Percentiles rank a stretch among this genome's conserved stretches.
Evolutionary conservation across 2,113 vertebrate species (phyloP).

Genomic region (Nycticryphes semicollaris): DNA sequence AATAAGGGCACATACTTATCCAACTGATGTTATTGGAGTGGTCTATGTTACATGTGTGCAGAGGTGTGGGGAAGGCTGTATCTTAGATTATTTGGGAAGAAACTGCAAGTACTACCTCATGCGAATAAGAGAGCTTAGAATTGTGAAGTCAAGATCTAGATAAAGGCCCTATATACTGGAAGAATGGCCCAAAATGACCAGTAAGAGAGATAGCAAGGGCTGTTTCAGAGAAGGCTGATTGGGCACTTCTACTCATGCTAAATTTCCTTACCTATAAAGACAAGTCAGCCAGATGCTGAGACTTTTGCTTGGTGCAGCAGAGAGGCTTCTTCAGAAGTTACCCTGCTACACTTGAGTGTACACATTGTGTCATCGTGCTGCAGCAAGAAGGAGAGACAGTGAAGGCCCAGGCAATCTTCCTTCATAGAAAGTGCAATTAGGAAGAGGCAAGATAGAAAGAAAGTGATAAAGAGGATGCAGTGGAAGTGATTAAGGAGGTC

Average conservation of each 20-base stretch:
- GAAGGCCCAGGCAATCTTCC: background rate
- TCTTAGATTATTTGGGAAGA: background rate
- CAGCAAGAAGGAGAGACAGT: background rate
- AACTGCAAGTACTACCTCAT: background rate
- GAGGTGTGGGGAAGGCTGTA: background rate
- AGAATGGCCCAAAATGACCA: background rate
- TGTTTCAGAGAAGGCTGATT: background rate
- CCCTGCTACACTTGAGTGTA: background rate
- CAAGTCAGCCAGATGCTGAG: background rate
- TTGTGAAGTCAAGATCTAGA: background rate
- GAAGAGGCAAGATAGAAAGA: background rate
- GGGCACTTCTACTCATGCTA: background rate
- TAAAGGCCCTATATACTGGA: background rate
- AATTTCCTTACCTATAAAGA: background rate
- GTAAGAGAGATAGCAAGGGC: background rate
- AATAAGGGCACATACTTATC: background rate
- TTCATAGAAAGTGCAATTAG: background rate
- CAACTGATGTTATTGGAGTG: background rate
- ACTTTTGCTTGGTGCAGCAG: background rate
- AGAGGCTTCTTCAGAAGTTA: background rate
- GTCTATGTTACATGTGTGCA: accelerated
- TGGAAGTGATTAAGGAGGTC: background rate
- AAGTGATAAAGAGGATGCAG: background rate
- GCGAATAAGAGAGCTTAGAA: background rate
- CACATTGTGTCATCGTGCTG: background rate